Conservation (phyloP, 2,888 invertebrate species). For the Rambutsinella grinnellia region DNA sequence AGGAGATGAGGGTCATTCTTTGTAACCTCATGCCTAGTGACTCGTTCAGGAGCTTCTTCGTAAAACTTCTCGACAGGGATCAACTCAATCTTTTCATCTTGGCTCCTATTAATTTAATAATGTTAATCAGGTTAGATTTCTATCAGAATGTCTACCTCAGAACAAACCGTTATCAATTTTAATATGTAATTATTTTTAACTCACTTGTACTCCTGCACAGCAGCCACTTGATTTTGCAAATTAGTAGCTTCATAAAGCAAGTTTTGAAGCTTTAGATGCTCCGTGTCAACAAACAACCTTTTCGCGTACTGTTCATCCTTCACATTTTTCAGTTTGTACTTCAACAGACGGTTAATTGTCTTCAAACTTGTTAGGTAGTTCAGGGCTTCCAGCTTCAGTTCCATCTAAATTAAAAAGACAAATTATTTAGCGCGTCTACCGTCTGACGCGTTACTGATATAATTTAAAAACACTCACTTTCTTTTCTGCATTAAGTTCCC, state of each 20-base stretch:
- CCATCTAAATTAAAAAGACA: conserved; percentile 33
- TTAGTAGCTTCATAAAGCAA: conserved; percentile 94
- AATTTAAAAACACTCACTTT: conserved; percentile 32
- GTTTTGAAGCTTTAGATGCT: conserved; percentile 92
- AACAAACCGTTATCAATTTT: background rate
- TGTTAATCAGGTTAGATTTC: conserved; percentile 1
- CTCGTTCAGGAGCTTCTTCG: conserved; percentile 79
- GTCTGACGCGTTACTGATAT: background rate
- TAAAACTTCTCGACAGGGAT: conserved; percentile 88
- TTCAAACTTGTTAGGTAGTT: conserved; percentile 47
- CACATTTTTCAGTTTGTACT: conserved; percentile 58
- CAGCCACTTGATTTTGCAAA: conserved; percentile 93
- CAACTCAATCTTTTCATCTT: conserved; percentile 92
- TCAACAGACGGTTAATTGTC: conserved; percentile 59
- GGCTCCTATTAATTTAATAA: conserved; percentile 75
- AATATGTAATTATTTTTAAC: conserved; percentile 32
- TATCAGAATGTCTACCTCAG: background rate
- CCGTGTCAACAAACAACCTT: conserved; percentile 85
- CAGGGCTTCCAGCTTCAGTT: conserved; percentile 51
- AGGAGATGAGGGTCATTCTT: conserved; percentile 7
- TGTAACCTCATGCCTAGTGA: conserved; percentile 76
- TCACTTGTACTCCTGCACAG: conserved; percentile 91
- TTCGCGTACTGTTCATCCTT: conserved; percentile 56
- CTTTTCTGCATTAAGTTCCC: conserved; percentile 14
- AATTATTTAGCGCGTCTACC: background rate